Base-by-base conservation (phyloP, 2,797 vertebrate species). In the Antennarius maculatus region DNA sequence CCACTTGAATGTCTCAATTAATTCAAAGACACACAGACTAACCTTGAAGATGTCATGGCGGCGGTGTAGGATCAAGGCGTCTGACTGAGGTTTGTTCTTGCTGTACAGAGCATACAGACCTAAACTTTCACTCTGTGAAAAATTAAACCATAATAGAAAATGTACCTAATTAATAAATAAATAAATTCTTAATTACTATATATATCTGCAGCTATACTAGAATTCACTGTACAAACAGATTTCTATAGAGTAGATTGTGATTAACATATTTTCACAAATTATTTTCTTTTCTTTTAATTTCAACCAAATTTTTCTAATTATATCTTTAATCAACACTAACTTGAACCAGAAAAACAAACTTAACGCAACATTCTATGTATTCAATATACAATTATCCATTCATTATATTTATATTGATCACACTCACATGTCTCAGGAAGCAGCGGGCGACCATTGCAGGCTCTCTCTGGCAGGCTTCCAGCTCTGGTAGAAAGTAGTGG, bases 91-190 rank as follows among this genome's bases (percentile, higher is more conserved):
- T 71, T 95, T 95, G 84, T 95, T 95, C 86, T 94, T 95, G 80
- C 94, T 95, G 86, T 95, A 95, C 55, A 94, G 91, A 37, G 94
- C 92, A 12, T 95, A 95, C 6, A 95, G 81, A n/a, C 92, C 93
- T 66, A 95, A 94, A 76, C 89, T 91, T 23, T 94, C 92, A 48
- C 80, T 91, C 94, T 95, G 88, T 54, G 64, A 49, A 71, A 46
- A 72, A 2, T 46, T 12, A 31, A 54, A 68, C 27, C 18, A 37
- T n/a, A 17, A 52, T 8, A 45, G n/a, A 62, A 41, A 54, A 53
- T 7, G 0, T 6, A 17, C 43, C 23, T 37, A 28, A 52, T 18
- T 0, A 8, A 52, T 10, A 39, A 27, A 10, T 5, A 4, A 17
- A n/a, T 57, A 34, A 28, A 52, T 10, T 45, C 42, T 3, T 14